These are phyloP conservation scores for Neodiprion lecontei DNA, from an alignment of 1,140 invertebrate species.

Conservation along the genomic window DNA sequence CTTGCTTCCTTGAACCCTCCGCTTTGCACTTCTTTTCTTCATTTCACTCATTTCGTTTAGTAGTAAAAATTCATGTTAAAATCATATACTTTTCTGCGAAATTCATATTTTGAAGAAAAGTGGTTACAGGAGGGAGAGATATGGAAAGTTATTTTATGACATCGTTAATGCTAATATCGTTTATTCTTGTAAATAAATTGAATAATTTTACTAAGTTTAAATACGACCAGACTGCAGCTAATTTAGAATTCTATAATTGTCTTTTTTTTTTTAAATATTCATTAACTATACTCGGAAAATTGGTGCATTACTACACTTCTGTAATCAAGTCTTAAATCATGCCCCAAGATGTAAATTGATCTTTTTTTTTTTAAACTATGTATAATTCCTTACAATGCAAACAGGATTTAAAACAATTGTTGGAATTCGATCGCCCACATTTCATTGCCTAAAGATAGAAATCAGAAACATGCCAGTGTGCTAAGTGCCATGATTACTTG, in stretches of 20 bases:
- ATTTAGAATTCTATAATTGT: not conserved
- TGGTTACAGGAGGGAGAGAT: not conserved
- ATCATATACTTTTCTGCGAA: not conserved
- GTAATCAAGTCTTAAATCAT: not conserved
- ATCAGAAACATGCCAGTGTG: conserved; percentile 48
- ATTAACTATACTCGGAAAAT: not conserved
- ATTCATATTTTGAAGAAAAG: not conserved
- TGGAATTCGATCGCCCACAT: not conserved
- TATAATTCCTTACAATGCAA: not conserved
- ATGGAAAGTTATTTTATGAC: not conserved
- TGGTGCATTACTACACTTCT: not conserved
- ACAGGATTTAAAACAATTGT: not conserved
- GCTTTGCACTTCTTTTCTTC: not conserved
- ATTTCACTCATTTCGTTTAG: not conserved
- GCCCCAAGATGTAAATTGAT: not conserved
- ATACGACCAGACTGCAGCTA: conserved; percentile 2
- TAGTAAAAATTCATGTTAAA: not conserved
- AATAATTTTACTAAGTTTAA: not conserved
- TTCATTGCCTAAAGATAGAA: not conserved
- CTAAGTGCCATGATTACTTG: conserved; percentile 55
- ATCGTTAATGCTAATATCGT: not conserved
- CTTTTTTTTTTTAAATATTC: not conserved
- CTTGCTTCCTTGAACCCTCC: not conserved
- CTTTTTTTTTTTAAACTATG: not conserved
- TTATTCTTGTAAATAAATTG: conserved; percentile 1